These are phyloP conservation scores for Nicator chloris DNA, from an alignment of 2,113 vertebrate species.

Conservation along the genomic window DNA sequence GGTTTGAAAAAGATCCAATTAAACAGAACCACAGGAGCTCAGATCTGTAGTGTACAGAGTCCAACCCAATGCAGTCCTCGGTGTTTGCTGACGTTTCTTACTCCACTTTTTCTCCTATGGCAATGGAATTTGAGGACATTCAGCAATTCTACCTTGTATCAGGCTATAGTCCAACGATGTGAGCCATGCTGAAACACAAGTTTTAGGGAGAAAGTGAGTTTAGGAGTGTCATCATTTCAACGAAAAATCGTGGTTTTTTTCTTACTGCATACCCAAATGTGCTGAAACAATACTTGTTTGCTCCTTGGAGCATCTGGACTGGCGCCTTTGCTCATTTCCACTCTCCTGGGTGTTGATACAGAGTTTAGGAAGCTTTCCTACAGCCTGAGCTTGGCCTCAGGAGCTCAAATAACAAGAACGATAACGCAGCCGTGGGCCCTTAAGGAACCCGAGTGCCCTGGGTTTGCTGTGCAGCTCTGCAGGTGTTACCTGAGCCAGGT, in stretches of 20 bases:
- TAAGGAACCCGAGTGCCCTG: neutral
- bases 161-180: neutral
- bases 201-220: neutral
- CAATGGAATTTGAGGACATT: neutral
- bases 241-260: neutral
- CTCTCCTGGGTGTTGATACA: accelerated
- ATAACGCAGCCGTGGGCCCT: accelerated
- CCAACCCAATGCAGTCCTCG: accelerated
- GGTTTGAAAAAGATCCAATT: neutral
- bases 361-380: neutral
- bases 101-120: neutral
- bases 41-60: neutral
- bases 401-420: neutral
- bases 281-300: neutral
- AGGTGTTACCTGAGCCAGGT: slow-evolving; percentile 5
- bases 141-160: neutral
- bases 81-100: neutral
- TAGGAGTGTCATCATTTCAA: neutral
- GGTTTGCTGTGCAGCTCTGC: neutral
- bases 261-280: neutral
- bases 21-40: neutral
- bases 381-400: neutral
- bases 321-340: neutral
- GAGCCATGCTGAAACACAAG: neutral
- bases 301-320: neutral